Evolutionary conservation across 2,797 vertebrate species (phyloP).

Genomic region (Rousettus madagascariensis): DNA sequence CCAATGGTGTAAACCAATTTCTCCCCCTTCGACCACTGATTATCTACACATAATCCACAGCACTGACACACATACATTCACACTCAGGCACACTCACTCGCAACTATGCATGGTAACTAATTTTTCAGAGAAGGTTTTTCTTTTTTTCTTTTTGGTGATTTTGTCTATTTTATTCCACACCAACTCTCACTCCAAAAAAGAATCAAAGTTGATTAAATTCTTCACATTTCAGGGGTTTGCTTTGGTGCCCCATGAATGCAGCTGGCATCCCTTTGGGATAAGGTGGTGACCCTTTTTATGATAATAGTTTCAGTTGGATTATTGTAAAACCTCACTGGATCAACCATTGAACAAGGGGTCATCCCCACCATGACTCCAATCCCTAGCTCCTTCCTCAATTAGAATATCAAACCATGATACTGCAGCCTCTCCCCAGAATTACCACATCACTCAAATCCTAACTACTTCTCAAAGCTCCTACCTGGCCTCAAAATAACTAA

Average conservation of each 20-base stretch:
- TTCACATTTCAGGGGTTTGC: background rate
- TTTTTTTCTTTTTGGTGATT: background rate
- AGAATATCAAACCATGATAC: background rate
- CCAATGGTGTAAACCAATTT: background rate
- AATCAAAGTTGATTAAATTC: background rate
- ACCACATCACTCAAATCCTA: background rate
- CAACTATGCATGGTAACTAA: background rate
- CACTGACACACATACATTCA: background rate
- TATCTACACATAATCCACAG: background rate
- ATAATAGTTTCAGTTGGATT: background rate
- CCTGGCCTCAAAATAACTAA: background rate
- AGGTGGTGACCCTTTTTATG: no score
- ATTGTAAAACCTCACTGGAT: background rate
- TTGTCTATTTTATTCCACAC: background rate
- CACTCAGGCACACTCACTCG: background rate
- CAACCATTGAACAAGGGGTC: background rate
- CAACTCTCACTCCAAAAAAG: background rate
- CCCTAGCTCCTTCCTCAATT: background rate
- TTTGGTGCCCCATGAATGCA: background rate
- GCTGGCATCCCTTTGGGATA: background rate
- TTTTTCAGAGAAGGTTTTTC: background rate
- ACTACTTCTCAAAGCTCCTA: background rate
- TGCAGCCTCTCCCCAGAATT: background rate
- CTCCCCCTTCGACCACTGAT: background rate
- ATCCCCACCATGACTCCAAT: fast-evolving